A percentile compares a stretch with the other conserved stretches of the same genome.
Evolutionary conservation across 2,113 vertebrate species (phyloP).

Genomic region (Dasyornis broadbenti): DNA sequence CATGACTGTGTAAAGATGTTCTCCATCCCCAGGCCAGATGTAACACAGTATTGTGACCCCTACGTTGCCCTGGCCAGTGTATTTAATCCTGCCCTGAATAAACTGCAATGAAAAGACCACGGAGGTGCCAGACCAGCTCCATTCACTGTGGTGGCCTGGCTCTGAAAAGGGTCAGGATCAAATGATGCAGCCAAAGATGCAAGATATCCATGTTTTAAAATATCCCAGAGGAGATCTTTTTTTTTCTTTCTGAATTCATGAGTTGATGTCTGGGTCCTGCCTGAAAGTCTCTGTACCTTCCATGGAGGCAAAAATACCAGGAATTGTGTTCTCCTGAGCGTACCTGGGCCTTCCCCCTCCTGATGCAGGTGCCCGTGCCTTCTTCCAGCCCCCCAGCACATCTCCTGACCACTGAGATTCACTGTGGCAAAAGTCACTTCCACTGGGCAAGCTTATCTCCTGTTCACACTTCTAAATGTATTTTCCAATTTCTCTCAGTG

Average conservation of each 20-base stretch:
- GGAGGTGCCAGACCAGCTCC: neutral
- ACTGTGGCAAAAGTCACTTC: neutral
- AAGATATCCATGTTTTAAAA: neutral
- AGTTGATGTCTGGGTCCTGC: neutral
- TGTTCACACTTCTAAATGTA: neutral
- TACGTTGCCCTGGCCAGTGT: neutral
- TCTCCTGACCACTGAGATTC: neutral
- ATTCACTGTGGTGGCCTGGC: neutral
- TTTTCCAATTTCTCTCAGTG: neutral
- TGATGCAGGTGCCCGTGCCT: neutral
- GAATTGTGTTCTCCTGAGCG: neutral
- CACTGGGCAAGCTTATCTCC: neutral
- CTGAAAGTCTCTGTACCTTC: neutral
- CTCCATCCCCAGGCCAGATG: neutral
- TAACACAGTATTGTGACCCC: neutral
- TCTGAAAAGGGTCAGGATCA: neutral
- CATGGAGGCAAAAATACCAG: neutral
- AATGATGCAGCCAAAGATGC: neutral
- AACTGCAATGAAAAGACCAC: neutral
- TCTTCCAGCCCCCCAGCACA: neutral
- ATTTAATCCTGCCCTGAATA: neutral
- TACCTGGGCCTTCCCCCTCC: neutral
- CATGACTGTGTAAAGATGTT: neutral
- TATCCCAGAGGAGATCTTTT: neutral
- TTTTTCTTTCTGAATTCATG: neutral